phyloP scores from a whole-genome alignment of 2,113 vertebrate genomes.

The Telmatochromis sp. region DNA sequence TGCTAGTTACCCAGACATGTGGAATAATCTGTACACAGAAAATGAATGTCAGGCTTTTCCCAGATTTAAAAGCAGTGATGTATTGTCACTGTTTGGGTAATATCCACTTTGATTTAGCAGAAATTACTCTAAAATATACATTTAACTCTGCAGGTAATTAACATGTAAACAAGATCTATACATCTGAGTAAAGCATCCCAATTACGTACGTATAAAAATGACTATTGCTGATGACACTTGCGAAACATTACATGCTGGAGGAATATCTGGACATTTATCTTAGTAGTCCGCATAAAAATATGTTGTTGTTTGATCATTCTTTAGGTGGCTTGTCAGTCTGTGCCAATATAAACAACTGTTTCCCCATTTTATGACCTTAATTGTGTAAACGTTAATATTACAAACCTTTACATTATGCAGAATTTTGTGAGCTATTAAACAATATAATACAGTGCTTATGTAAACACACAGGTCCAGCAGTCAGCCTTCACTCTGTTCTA shows the following conservation, averaged over 20 bases:
- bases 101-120: neutral
- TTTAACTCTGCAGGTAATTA: neutral
- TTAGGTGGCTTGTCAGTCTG: neutral
- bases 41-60: constrained; percentile 2
- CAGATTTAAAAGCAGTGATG: neutral
- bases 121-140: neutral
- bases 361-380: neutral
- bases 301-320: neutral
- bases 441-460: constrained; percentile 18
- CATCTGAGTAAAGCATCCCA: neutral
- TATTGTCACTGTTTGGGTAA: neutral
- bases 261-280: neutral
- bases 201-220: constrained; percentile 42
- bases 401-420: constrained; percentile 21
- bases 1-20: constrained; percentile 6
- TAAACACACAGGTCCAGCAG: constrained; percentile 25
- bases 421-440: constrained; percentile 22
- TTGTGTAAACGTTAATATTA: constrained; percentile 32
- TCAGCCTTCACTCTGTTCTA: constrained; percentile 13
- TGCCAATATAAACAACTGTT: neutral
- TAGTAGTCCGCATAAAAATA: constrained; percentile 18
- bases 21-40: neutral
- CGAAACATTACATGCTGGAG: constrained; percentile 16
- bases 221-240: neutral
- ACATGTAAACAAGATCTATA: neutral